Evolutionary conservation across 2,797 vertebrate genomes (phyloP), one percentile per base, ranked within the genome.

Genomic region (Monodelphis domestica): DNA sequence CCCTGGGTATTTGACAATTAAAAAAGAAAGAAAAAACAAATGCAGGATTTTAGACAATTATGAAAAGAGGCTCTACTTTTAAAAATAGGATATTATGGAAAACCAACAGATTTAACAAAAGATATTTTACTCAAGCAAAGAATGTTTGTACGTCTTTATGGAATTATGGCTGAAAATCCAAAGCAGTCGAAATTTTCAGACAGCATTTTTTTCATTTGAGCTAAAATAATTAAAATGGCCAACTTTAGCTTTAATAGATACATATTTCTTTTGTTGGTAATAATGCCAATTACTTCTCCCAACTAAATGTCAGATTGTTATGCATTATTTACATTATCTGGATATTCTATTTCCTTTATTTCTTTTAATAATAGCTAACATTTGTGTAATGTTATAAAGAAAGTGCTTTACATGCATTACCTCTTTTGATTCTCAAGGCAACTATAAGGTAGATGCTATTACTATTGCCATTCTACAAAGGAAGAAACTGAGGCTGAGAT

Each of bases 1-100:
- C 98, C 99, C 99, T 99, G 50, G 30, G 54, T 14, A 89, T 2
- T 33, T 1, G 89, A 51, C 51, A 87, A 90, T 89, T 3, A 54
- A 12, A 5, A 88, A 29, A 92, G n/a, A 89, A 59, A 57, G 88
- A 14, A 17, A 94, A 59, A 84, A 10, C 1, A 90, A 59, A 88
- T 57, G 59, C 52, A 95, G 93, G 38, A 0, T 59, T 51, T 14
- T 33, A 90, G 52, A 57, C 1, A 29, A 84, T n/a, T 54, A 26
- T 88, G 90, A 5, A 95, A 94, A 33, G 15, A 90, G 95, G 54
- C 87, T 3, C 3, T 17, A 38, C 91, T 89, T n/a, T 38, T 88
- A 90, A 38, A 30, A 90, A 50, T 5, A 70, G 1, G 11, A 52
- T 9, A 26, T 14, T 90, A 63, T 4, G 29, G 50, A 90, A 51